Percentiles rank a stretch among this genome's conserved stretches.
These are phyloP conservation scores for Oryzias woworae DNA, from an alignment of 2,113 vertebrate genomes.

Conservation along the genomic window DNA sequence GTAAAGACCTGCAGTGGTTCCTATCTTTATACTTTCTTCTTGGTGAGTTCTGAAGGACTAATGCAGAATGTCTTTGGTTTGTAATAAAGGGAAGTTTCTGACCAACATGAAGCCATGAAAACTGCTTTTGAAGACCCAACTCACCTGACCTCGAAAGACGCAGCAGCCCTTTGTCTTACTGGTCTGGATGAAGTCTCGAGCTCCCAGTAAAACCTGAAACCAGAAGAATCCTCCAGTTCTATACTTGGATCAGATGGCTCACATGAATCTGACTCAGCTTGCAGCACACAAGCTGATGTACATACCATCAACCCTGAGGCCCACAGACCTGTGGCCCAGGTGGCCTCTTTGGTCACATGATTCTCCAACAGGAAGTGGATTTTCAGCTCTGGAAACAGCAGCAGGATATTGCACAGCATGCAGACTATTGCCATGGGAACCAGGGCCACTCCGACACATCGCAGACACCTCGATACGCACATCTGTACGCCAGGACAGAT, in stretches of 20 bases:
- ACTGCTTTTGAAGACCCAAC: neutral
- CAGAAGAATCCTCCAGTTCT: constrained; percentile 5
- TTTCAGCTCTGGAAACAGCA: constrained; percentile 80
- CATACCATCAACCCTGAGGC: constrained; percentile 82
- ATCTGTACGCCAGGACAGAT: constrained; percentile 55
- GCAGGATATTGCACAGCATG: constrained; percentile 79
- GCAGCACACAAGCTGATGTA: neutral
- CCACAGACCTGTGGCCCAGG: constrained; percentile 79
- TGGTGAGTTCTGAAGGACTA: neutral
- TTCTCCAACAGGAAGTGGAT: constrained; percentile 67
- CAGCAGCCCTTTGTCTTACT: constrained; percentile 67
- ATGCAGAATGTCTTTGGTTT: neutral
- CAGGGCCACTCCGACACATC: constrained; percentile 73
- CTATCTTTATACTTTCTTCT: too few species aligned
- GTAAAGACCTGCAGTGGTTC: too few species aligned
- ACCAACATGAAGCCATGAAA: neutral
- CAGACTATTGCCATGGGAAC: constrained; percentile 76
- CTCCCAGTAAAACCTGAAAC: constrained; percentile 65
- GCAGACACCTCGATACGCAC: constrained; percentile 80
- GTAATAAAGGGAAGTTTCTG: too few species aligned
- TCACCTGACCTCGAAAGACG: constrained; percentile 70
- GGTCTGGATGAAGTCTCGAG: constrained; percentile 49
- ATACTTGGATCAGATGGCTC: neutral
- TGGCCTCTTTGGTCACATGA: constrained; percentile 80
- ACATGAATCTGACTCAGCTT: neutral